Evolutionary conservation across 2,113 vertebrate species (phyloP), one percentile per base, ranked within the genome.

Genomic region (Thomomys bottae): DNA sequence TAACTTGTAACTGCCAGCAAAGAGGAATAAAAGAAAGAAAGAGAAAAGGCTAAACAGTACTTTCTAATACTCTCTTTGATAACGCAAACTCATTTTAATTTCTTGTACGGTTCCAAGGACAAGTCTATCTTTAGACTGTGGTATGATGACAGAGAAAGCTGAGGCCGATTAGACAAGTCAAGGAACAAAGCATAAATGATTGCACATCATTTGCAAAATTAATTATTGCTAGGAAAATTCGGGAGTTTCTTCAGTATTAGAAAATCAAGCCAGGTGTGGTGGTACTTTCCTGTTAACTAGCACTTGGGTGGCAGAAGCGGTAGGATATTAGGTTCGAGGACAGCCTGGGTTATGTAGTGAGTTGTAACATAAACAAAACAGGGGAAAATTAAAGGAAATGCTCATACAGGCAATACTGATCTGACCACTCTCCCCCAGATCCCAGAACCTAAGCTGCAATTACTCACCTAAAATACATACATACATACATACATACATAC

Each of bases 71-170:
- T 93, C 82, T 84, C 90, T 94, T 87, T 81, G 83, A 72, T 91
- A 89, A 84, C 61, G 87, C 34, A 36, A 68, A 66, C 71, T 93
- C 68, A 59, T 77, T 94, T 94, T 76, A 57, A 92, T 63, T 94
- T 70, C 89, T 87, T 57, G 38, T 61, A 82, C 5, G 38, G 67
- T 34, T 92, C 81, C 73, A 82, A 93, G 61, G 86, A 85, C 5
- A 1, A 40, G 10, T 28, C 34, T 88, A 82, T 92, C 45, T 94
- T 93, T 94, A 89, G 92, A 75, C 8, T 24, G 73, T 2, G 10
- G 36, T 75, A 15, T 75, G 59, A 79, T 59, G 76, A 75, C 59
- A 70, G 54, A 82, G 57, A 82, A 82, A 59, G 71, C 38, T 57
- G 57, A 49, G 38, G 63, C 32, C 30, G 40, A 92, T 42, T 59